A percentile compares a stretch with the other conserved stretches of the same genome.
These are phyloP conservation scores for Ascaphus truei DNA, from an alignment of 2,113 vertebrate species.

Conservation along the genomic window DNA sequence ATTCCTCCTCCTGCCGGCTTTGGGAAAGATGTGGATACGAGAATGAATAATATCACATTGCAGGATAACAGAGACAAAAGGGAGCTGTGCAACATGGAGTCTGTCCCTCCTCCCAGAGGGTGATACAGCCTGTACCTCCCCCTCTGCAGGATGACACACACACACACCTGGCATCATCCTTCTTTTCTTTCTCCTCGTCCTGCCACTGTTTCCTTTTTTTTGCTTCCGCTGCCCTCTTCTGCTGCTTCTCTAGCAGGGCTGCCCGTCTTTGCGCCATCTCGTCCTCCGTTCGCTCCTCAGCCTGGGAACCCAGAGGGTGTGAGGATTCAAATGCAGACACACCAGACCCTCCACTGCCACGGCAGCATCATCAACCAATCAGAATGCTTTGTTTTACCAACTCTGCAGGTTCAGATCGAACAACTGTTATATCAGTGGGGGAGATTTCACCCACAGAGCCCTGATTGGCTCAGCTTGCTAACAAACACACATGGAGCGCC, in stretches of 20 bases:
- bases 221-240: conserved; percentile 77
- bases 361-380: too few species aligned
- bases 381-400: too few species aligned
- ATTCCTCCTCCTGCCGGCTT: conserved; percentile 32
- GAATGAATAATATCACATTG: too few species aligned
- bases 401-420: too few species aligned
- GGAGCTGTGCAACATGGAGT: too few species aligned
- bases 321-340: neutral
- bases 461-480: too few species aligned
- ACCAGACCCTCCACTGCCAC: neutral
- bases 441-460: too few species aligned
- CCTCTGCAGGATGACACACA: neutral
- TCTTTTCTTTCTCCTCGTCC: conserved; percentile 76
- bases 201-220: conserved; percentile 75
- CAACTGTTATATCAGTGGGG: too few species aligned
- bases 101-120: neutral
- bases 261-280: conserved; percentile 84
- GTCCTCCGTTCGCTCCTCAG: conserved; percentile 70
- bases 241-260: conserved; percentile 79
- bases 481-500: too few species aligned
- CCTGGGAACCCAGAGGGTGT: conserved; percentile 42
- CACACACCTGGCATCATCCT: conserved; percentile 62
- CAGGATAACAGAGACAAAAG: too few species aligned
- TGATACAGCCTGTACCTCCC: too few species aligned
- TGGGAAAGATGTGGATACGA: neutral